Percentiles rank a stretch among this genome's conserved stretches.
Evolutionary conservation across 2,797 vertebrate genomes (phyloP).

Genomic region (Labeo calbasu): DNA sequence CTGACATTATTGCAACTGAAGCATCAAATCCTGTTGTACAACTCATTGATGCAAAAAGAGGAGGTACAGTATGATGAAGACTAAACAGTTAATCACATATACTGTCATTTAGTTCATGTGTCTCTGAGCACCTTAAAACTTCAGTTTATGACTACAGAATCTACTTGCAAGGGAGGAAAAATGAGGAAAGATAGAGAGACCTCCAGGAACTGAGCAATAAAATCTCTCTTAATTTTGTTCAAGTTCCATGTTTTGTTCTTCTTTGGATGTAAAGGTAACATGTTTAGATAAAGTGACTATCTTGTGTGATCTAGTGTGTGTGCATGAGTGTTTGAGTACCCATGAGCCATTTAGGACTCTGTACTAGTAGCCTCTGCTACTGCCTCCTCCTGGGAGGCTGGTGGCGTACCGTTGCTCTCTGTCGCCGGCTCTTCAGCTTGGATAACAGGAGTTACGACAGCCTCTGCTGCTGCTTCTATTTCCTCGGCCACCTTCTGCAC

Average conservation of each 20-base stretch:
- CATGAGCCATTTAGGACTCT: constrained; percentile 55
- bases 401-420: constrained; percentile 71
- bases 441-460: constrained; percentile 50
- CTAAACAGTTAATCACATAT: constrained; percentile 1
- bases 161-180: neutral
- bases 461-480: constrained; percentile 65
- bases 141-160: constrained; percentile 32
- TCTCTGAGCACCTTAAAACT: neutral
- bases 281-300: neutral
- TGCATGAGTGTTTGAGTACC: constrained; percentile 49
- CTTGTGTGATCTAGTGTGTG: constrained; percentile 44
- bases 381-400: constrained; percentile 64
- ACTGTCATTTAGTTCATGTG: neutral
- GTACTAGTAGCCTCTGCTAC: constrained; percentile 57
- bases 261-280: neutral
- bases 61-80: neutral
- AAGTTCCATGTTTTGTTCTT: constrained; percentile 9
- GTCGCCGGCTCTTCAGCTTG: constrained; percentile 56
- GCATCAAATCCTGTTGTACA: constrained; percentile 14
- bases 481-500: constrained; percentile 62
- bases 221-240: constrained; percentile 9
- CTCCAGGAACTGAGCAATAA: neutral
- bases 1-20: neutral
- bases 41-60: neutral
- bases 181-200: neutral